Evolutionary conservation across 2,113 vertebrate species (phyloP).

Genomic region (Ciconia maguari): DNA sequence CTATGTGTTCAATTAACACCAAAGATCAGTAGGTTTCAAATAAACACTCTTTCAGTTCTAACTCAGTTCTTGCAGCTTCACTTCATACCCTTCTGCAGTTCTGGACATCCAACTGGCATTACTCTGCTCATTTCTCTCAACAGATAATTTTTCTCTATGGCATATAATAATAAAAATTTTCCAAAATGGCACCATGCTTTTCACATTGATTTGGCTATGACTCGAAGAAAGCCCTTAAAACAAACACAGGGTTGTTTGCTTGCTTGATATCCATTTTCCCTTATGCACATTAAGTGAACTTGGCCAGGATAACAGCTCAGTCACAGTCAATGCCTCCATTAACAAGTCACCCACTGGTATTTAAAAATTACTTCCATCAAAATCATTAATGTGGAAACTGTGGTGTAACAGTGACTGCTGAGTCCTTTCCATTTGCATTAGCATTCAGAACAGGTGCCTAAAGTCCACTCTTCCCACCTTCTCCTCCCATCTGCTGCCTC

Average conservation of each 20-base stretch:
- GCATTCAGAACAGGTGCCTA: background rate
- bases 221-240: background rate
- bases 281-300: background rate
- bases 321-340: background rate
- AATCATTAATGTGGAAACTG: background rate
- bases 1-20: background rate
- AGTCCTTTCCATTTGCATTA: background rate
- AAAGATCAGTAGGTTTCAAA: background rate
- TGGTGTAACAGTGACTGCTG: background rate
- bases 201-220: background rate
- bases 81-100: background rate
- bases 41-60: background rate
- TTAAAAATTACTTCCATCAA: background rate
- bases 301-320: background rate
- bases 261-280: background rate
- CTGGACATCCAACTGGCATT: background rate
- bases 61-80: background rate
- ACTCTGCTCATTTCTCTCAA: background rate
- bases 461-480: background rate
- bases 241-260: background rate
- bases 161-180: background rate
- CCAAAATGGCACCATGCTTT: background rate
- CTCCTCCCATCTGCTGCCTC: background rate
- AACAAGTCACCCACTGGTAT: background rate
- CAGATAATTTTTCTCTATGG: background rate